Conservation (phyloP, 2,888 invertebrate genomes). For the Acanthococcus lagerstroemiae region DNA sequence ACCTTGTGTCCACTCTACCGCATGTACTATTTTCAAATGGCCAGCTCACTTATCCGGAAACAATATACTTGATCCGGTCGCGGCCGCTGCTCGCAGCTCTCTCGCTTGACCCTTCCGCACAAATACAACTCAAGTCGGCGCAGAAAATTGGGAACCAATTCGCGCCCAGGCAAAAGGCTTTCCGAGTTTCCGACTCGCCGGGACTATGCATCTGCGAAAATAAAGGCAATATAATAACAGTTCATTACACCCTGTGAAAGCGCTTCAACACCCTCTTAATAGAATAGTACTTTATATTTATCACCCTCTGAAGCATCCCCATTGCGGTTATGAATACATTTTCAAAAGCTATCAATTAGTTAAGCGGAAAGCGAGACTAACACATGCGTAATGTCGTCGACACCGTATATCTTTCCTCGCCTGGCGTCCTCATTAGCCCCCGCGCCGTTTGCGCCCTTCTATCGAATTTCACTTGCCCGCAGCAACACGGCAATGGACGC, state of each 20-base stretch:
- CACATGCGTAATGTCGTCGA: slow-evolving; percentile 31
- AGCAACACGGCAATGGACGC: not conserved
- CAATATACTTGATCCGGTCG: too few relatives aligned
- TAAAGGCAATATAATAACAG: slow-evolving; percentile 34
- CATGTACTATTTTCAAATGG: too few relatives aligned
- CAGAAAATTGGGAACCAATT: slow-evolving; percentile 25
- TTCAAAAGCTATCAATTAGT: slow-evolving; percentile 31
- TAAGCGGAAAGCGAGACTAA: slow-evolving; percentile 30
- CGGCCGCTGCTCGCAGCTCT: too few relatives aligned
- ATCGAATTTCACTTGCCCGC: not conserved
- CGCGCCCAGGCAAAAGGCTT: slow-evolving; percentile 18
- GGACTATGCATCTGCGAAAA: slow-evolving; percentile 31
- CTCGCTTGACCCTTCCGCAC: too few relatives aligned
- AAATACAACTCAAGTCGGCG: too few relatives aligned
- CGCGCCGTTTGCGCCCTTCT: not conserved
- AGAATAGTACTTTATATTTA: slow-evolving; percentile 31
- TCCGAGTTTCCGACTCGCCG: slow-evolving; percentile 26
- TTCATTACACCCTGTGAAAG: slow-evolving; percentile 34
- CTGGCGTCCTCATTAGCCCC: not conserved
- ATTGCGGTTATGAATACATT: slow-evolving; percentile 31
- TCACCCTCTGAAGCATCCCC: slow-evolving; percentile 30
- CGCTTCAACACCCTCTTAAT: slow-evolving; percentile 31
- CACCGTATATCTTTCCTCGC: slow-evolving; percentile 19
- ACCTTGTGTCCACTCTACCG: too few relatives aligned
- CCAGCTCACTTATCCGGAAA: too few relatives aligned